These are phyloP conservation scores for Baryphthengus martii DNA, from an alignment of 2,113 vertebrate species.

Conservation along the genomic window DNA sequence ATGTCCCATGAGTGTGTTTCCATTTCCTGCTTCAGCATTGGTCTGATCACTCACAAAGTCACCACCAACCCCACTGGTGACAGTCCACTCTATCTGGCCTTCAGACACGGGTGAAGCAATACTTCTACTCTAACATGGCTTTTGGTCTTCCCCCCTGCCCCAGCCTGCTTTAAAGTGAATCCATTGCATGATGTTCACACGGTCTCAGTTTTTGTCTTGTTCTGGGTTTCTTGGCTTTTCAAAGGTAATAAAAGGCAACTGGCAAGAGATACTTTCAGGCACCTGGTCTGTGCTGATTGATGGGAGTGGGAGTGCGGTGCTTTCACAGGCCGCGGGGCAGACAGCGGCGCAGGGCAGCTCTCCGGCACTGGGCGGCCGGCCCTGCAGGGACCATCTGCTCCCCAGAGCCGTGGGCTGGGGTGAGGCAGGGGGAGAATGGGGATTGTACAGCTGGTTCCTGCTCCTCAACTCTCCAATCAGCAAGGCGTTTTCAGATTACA, in stretches of 20 bases:
- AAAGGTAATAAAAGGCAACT: conserved; percentile 65
- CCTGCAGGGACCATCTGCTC: not conserved
- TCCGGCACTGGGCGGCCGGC: not conserved
- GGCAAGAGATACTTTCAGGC: conserved; percentile 54
- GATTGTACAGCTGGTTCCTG: rapidly evolving
- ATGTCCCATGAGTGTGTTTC: not conserved
- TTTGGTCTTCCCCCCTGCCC: not conserved
- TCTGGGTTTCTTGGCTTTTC: conserved; percentile 57
- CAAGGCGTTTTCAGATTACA: not conserved
- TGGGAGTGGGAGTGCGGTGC: conserved; percentile 14
- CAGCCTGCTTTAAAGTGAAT: conserved; percentile 35
- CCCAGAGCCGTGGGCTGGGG: not conserved
- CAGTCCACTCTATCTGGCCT: not conserved
- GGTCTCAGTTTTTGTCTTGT: conserved; percentile 56
- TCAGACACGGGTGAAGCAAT: not conserved
- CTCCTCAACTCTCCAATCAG: rapidly evolving
- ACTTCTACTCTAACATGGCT: not conserved
- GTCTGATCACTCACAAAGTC: not conserved
- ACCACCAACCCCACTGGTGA: not conserved
- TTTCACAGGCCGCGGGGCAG: not conserved
- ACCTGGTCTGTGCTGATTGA: conserved; percentile 58
- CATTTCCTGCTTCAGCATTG: conserved; percentile 29
- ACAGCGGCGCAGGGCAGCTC: not conserved
- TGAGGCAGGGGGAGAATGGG: not conserved
- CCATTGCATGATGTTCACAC: conserved; percentile 55